A percentile compares a stretch with the other conserved stretches of the same genome.
Conservation (phyloP, 2,888 invertebrate genomes). For the Adineta ricciae region DNA sequence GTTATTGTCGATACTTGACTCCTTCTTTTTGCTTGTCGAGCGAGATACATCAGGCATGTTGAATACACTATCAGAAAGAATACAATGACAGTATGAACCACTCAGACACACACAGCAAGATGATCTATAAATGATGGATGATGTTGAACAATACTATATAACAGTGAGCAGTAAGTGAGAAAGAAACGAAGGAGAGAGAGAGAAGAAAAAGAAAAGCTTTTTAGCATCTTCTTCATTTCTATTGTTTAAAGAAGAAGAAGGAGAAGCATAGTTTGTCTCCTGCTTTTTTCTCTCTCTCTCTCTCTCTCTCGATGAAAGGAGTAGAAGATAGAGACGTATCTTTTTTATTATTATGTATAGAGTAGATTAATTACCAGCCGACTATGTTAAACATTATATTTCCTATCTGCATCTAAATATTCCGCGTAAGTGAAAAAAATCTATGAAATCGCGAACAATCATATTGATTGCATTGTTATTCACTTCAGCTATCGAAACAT, state of each 20-base stretch:
- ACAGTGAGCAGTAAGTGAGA: neutral
- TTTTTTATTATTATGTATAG: neutral
- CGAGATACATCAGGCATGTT: neutral
- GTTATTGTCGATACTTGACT: neutral
- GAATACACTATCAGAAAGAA: neutral
- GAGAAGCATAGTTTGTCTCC: neutral
- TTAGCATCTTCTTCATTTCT: neutral
- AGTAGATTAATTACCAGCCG: neutral
- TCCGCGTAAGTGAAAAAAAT: neutral
- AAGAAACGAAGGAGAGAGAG: too few species aligned
- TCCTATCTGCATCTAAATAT: neutral
- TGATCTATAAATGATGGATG: constrained; percentile 9
- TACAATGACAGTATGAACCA: neutral
- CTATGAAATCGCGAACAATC: neutral
- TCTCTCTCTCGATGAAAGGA: neutral
- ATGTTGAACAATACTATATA: neutral
- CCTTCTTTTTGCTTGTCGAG: neutral
- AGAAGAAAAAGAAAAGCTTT: neutral
- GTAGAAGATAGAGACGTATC: neutral
- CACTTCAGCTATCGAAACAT: neutral
- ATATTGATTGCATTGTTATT: neutral
- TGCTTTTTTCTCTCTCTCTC: neutral
- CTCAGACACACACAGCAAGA: neutral
- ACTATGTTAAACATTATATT: neutral
- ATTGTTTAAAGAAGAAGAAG: neutral